Base-by-base conservation (phyloP, 64 coral and sea anemone genomes). In the Platygyra sinensis region DNA sequence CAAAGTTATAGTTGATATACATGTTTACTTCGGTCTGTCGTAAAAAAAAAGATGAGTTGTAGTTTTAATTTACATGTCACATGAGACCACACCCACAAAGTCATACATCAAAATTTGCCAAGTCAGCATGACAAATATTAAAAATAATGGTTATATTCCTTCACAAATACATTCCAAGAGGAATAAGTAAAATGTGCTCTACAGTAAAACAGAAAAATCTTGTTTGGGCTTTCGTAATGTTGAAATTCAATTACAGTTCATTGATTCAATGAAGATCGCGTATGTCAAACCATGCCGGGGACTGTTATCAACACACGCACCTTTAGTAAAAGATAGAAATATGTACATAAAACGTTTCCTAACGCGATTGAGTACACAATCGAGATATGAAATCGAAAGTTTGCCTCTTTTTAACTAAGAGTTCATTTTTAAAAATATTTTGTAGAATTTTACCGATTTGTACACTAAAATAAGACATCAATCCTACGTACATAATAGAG, bases 381-480 rank as follows among this genome's bases (percentile, higher is more conserved):
- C 81, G 63, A 85, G 81, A 85, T 62, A 28, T 85, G 81, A 72
- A 85, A 85, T 85, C 63, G 81, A 85, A 85, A 85, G 63, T 85
- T 69, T 71, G 36, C 24, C 62, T 38, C 62, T 71, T 50, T 57
- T 71, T 49, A 27, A 79, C 76, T 27, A 22, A 50, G 28, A 55
- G 25, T 57, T 13, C 55, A 71, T 22, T 85, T 46, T 67, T n/a
- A 85, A 85, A 85, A 85, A 67, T 67, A 49, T 72, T 71, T 85
- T 71, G 38, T 24, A 22, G 32, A 51, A 72, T 85, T 85, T 85
- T 85, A 69, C 17, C 38, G 16, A 71, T 71, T 71, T 85, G 81
- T 71, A 49, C 81, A 85, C 81, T 50, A 72, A 61, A 71, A n/a
- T n/a, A n/a, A n/a, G n/a, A 85, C 62, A 42, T 83, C 30, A 71